phyloP scores from a whole-genome alignment of 1,140 invertebrate genomes.

The Teleogryllus occipitalis region DNA sequence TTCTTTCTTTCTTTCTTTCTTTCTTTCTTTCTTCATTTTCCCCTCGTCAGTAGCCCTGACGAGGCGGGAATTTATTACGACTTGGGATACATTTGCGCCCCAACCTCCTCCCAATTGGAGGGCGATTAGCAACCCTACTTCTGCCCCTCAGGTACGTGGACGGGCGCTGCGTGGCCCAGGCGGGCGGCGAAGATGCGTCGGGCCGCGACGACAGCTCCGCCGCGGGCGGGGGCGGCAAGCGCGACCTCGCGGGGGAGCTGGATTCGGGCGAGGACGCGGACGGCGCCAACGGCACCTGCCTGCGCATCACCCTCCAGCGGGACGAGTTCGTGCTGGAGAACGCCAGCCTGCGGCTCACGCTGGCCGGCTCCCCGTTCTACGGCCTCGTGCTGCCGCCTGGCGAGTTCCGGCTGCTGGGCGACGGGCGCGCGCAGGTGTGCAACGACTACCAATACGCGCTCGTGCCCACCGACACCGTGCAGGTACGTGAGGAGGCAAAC shows the following conservation, averaged over 20 bases:
- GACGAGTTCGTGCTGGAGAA: conserved; percentile 12
- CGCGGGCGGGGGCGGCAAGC: not conserved
- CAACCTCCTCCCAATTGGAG: no score
- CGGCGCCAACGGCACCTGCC: conserved; percentile 15
- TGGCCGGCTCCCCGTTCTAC: conserved; percentile 7
- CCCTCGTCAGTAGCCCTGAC: no score
- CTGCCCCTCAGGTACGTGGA: no score
- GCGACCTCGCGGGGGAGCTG: not conserved
- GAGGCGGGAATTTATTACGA: no score
- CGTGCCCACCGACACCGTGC: not conserved
- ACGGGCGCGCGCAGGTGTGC: not conserved
- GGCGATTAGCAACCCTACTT: no score
- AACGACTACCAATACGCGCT: not conserved
- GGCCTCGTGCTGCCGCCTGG: not conserved
- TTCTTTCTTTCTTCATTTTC: no score
- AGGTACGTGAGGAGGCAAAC: no score
- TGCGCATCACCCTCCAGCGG: conserved; percentile 4
- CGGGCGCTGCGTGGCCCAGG: no score
- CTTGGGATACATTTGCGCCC: no score
- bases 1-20: no score
- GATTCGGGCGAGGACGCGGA: conserved; percentile 12
- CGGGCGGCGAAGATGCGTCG: not conserved
- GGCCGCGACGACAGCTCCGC: not conserved
- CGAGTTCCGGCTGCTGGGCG: not conserved
- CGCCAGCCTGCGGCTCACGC: not conserved